Percentiles rank a stretch among this genome's conserved stretches.
phyloP scores from a whole-genome alignment of 2,113 vertebrate species.

The Climacteris rufus region DNA sequence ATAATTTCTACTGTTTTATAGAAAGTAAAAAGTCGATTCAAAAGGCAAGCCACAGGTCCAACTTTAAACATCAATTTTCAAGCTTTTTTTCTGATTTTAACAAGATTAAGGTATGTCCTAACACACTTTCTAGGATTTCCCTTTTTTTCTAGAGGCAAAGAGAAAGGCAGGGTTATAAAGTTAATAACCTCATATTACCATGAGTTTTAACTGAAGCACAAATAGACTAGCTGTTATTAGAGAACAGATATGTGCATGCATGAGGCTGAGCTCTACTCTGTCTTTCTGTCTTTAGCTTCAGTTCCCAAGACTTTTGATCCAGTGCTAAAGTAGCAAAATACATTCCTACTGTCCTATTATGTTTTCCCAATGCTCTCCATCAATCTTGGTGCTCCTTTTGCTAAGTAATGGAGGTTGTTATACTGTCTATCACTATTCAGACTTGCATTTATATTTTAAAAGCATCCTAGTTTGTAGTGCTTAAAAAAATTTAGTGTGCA shows the following conservation, averaged over 20 bases:
- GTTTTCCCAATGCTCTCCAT: not conserved
- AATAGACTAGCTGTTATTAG: not conserved
- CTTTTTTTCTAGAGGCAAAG: not conserved
- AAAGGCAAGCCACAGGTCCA: not conserved
- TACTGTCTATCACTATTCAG: not conserved
- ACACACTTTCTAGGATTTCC: accelerated
- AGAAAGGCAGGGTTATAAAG: not conserved
- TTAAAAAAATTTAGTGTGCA: not conserved
- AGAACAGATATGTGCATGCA: not conserved
- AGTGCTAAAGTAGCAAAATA: not conserved
- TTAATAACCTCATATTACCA: not conserved
- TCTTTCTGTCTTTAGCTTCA: not conserved
- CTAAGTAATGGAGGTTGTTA: not conserved
- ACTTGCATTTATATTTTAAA: not conserved
- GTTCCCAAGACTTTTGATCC: not conserved
- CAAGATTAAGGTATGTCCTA: not conserved
- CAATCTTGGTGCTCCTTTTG: not conserved
- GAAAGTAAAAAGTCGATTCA: not conserved
- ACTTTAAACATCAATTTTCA: not conserved
- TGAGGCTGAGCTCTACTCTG: not conserved
- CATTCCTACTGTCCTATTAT: not conserved
- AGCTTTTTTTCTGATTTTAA: not conserved
- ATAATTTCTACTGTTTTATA: not conserved
- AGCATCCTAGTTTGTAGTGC: not conserved
- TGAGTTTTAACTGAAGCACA: not conserved